phyloP scores from a whole-genome alignment of 2,113 vertebrate species.

The Corythoichthys haematopterus region DNA sequence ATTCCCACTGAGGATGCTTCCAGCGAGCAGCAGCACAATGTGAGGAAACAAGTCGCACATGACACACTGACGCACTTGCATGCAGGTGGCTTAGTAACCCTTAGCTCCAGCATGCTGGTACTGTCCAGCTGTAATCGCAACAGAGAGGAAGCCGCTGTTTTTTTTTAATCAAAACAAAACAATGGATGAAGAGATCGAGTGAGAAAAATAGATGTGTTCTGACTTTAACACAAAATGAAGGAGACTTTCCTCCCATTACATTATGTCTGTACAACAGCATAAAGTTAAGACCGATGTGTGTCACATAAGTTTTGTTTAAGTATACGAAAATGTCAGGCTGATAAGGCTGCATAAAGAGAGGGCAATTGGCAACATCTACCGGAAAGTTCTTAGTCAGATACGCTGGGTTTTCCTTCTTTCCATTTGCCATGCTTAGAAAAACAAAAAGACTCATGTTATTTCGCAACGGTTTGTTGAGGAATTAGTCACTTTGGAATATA shows the following conservation, averaged over 20 bases:
- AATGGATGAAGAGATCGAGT: slow-evolving; percentile 1
- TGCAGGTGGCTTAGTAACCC: slow-evolving; percentile 58
- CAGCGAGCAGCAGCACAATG: slow-evolving; percentile 55
- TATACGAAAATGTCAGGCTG: background rate
- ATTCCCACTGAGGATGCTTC: slow-evolving; percentile 12
- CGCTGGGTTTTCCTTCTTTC: background rate
- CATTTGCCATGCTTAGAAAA: background rate
- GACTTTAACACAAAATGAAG: background rate
- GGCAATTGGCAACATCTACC: background rate
- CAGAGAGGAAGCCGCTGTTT: slow-evolving; percentile 45
- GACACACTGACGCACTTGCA: slow-evolving; percentile 53
- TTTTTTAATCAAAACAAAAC: slow-evolving; percentile 49
- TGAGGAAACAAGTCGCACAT: slow-evolving; percentile 60
- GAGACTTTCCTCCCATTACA: background rate
- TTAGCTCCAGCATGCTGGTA: slow-evolving; percentile 19
- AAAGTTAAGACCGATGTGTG: background rate
- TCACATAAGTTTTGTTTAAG: background rate
- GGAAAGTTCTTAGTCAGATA: background rate
- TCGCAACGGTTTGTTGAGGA: background rate
- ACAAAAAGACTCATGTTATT: background rate
- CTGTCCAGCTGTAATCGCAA: slow-evolving; percentile 30
- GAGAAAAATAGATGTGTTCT: background rate
- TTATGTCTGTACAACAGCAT: background rate
- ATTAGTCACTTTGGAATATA: background rate
- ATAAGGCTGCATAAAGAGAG: background rate